Evolutionary conservation across 2,113 vertebrate species (phyloP).

Genomic region (Recurvirostra avosetta): DNA sequence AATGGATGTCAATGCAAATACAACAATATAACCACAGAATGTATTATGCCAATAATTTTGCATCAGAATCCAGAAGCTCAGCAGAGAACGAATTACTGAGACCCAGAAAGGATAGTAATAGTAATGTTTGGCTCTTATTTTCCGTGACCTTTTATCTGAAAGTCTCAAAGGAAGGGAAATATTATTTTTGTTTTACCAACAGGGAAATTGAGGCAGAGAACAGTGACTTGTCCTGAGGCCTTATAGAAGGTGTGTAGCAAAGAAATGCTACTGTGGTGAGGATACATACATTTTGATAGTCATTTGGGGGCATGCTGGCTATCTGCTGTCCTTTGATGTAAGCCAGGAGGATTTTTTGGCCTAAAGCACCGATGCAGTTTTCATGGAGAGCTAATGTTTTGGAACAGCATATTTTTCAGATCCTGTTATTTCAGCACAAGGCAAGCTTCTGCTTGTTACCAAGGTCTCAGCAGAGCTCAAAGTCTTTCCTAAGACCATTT

Average conservation of each 20-base stretch:
- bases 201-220: background rate
- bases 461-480: background rate
- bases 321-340: background rate
- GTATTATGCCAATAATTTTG: background rate
- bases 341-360: background rate
- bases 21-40: background rate
- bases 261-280: background rate
- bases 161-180: background rate
- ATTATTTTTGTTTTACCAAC: background rate
- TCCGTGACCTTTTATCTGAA: background rate
- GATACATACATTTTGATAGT: background rate
- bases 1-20: background rate
- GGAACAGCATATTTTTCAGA: background rate
- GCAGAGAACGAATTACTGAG: background rate
- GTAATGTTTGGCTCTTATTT: background rate
- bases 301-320: background rate
- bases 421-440: background rate
- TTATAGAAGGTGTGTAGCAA: background rate
- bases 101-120: background rate
- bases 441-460: background rate
- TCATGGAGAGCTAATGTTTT: background rate
- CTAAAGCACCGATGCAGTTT: background rate
- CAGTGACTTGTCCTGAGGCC: fast-evolving
- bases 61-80: background rate
- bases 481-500: background rate